A percentile compares a stretch with the other conserved stretches of the same genome.
Evolutionary conservation across 2,797 vertebrate species (phyloP).

Genomic region (Diplodus sargus): DNA sequence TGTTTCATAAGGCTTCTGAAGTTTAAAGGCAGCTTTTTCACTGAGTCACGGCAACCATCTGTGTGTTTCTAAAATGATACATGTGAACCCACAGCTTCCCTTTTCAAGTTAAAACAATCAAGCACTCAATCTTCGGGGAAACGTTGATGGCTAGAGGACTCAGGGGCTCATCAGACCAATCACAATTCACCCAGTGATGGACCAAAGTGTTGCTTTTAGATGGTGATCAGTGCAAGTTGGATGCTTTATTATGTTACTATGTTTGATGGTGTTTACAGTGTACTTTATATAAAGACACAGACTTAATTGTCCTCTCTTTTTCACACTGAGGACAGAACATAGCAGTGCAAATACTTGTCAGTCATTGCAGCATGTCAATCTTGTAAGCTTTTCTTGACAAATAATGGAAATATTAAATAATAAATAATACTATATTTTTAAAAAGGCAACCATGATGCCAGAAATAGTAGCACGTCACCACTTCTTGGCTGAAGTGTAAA

Average conservation of each 20-base stretch:
- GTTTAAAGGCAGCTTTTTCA: not conserved
- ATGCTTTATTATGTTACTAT: not conserved
- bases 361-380: conserved; percentile 1
- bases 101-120: not conserved
- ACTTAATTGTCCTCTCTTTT: no score
- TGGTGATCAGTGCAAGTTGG: not conserved
- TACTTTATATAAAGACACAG: not conserved
- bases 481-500: no score
- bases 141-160: not conserved
- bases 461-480: no score
- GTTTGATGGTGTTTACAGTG: not conserved
- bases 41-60: not conserved
- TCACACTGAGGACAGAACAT: not conserved
- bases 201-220: not conserved
- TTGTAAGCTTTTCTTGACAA: not conserved
- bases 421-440: not conserved
- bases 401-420: not conserved
- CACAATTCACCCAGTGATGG: not conserved
- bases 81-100: not conserved
- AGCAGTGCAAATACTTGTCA: not conserved
- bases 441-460: no score
- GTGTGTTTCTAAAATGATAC: not conserved
- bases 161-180: not conserved
- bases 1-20: conserved; percentile 1
- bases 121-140: not conserved